A percentile compares a stretch with the other conserved stretches of the same genome.
Conservation (phyloP, 2,888 invertebrate species). For the Apamea monoglypha region DNA sequence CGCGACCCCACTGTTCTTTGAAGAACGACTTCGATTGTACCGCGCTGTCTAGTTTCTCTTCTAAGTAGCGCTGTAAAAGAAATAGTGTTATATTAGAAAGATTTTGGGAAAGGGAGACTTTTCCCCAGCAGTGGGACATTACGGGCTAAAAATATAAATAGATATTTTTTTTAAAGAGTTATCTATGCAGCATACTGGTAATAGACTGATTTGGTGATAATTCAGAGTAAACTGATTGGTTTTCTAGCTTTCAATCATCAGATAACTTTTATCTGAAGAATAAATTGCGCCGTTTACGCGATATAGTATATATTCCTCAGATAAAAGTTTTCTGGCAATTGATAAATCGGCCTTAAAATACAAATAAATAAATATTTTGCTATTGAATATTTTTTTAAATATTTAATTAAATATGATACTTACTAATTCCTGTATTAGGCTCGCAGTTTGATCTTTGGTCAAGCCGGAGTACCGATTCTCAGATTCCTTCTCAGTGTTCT, state of each 20-base stretch:
- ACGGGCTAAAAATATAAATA: too few species aligned
- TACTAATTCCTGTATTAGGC: constrained; percentile 92
- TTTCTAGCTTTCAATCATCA: not conserved
- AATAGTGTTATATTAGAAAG: not conserved
- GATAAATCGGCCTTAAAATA: not conserved
- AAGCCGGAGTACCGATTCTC: constrained; percentile 90
- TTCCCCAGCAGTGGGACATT: too few species aligned
- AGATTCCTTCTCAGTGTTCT: constrained; percentile 83
- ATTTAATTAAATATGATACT: constrained; percentile 54
- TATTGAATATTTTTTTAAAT: not conserved
- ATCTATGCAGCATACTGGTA: constrained; percentile 14
- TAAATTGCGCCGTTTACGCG: not conserved
- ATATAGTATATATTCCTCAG: not conserved
- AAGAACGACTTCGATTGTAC: constrained; percentile 93
- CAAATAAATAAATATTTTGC: not conserved
- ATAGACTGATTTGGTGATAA: not conserved
- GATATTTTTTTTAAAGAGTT: not conserved
- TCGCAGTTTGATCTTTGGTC: constrained; percentile 92
- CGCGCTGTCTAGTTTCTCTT: constrained; percentile 92
- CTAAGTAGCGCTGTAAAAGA: constrained; percentile 87
- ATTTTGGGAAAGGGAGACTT: too few species aligned
- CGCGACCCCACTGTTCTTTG: constrained; percentile 94
- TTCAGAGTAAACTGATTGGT: not conserved
- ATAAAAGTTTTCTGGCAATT: not conserved
- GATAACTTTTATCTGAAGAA: not conserved